Conservation (phyloP, 1,140 invertebrate genomes). For the Panulirus ornatus region DNA sequence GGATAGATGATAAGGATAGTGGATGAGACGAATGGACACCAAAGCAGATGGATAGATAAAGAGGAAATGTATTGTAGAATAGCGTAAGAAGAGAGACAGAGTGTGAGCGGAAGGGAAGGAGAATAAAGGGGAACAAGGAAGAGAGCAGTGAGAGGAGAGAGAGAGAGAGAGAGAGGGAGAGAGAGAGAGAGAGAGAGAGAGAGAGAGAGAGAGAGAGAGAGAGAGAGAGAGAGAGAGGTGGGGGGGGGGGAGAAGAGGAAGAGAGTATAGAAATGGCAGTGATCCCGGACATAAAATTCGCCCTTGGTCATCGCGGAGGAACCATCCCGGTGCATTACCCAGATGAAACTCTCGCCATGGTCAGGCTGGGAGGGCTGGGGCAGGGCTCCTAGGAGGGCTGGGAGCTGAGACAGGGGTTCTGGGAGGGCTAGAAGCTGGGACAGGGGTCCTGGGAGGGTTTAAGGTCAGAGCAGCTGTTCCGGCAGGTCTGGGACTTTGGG, state of each 20-base stretch:
- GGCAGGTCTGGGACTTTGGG: too few relatives aligned
- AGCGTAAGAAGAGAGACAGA: not conserved
- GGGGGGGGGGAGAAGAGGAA: not conserved
- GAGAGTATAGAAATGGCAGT: not conserved
- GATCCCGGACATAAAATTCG: not conserved
- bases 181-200: not conserved
- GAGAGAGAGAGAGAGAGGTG: conserved; percentile 3
- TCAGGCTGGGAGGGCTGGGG: not conserved
- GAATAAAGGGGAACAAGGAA: too few relatives aligned
- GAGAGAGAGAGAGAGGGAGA: not conserved
- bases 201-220: not conserved
- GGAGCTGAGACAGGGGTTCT: too few relatives aligned
- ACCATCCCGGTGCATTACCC: not conserved
- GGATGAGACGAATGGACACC: not conserved
- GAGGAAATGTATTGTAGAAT: not conserved
- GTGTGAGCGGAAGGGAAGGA: not conserved
- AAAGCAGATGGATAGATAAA: not conserved
- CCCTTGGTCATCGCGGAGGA: not conserved
- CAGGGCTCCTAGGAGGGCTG: not conserved
- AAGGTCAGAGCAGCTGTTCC: too few relatives aligned
- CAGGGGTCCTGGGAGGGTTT: too few relatives aligned
- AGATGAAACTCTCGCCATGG: not conserved
- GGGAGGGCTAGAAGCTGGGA: too few relatives aligned
- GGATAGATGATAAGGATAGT: not conserved
- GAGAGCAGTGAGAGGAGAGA: not conserved